phyloP scores from a whole-genome alignment of 1,140 invertebrate species.

The Pseudomyrmex dendroicus region DNA sequence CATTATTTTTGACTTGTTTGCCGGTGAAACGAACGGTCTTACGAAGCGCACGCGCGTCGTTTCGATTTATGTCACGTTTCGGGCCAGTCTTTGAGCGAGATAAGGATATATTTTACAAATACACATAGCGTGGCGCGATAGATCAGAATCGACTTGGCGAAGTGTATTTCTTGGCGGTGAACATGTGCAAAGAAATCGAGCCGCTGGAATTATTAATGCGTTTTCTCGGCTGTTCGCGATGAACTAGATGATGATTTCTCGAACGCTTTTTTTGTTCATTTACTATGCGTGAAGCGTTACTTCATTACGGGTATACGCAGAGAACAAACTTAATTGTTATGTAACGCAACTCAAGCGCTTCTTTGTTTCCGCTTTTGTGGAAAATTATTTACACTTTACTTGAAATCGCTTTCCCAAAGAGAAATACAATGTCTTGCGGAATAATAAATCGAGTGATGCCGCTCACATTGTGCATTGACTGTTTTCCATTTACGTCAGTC shows the following conservation, averaged over 20 bases:
- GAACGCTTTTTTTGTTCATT: neutral
- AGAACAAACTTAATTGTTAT: conserved; percentile 25
- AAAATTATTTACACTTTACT: conserved; percentile 18
- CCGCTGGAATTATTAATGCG: conserved; percentile 58
- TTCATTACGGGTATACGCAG: neutral
- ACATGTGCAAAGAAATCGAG: neutral
- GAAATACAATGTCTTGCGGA: neutral
- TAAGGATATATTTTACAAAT: neutral
- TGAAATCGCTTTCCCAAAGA: conserved; percentile 13
- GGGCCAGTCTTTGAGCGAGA: neutral
- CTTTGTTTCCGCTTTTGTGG: neutral
- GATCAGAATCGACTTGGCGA: neutral
- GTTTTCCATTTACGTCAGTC: neutral
- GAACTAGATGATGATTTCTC: conserved; percentile 35
- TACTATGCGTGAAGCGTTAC: neutral
- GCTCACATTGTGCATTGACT: conserved; percentile 26
- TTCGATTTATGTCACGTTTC: conserved; percentile 30
- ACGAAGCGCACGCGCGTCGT: neutral
- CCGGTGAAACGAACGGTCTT: neutral
- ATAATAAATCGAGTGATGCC: neutral
- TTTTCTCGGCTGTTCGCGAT: conserved; percentile 39
- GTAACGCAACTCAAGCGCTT: conserved; percentile 8
- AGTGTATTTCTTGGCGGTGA: neutral
- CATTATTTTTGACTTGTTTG: neutral
- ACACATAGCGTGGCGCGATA: neutral